Conservation (phyloP, 2,113 vertebrate genomes). For the Chionis minor region DNA sequence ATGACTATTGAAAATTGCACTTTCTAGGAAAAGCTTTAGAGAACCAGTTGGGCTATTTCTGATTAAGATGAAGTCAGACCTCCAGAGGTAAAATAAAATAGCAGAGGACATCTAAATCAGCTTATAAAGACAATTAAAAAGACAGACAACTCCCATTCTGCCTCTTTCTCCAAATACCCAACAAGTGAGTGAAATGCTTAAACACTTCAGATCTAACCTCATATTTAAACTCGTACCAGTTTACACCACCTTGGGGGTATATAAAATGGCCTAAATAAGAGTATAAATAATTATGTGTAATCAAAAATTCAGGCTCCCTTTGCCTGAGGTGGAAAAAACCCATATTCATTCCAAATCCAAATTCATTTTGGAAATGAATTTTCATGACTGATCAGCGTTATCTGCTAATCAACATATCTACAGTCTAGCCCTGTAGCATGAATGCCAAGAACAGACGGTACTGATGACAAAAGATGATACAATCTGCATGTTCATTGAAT, state of each 20-base stretch:
- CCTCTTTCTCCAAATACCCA: background rate
- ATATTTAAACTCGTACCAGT: conserved; percentile 7
- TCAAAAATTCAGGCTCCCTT: conserved; percentile 43
- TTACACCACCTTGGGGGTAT: conserved; percentile 20
- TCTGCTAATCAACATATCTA: conserved; percentile 49
- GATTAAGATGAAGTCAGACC: background rate
- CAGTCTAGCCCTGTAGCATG: background rate
- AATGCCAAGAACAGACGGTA: conserved; percentile 48
- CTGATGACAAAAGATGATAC: conserved; percentile 43
- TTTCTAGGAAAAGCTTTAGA: background rate
- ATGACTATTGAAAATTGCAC: background rate
- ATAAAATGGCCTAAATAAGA: conserved; percentile 35
- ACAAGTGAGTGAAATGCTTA: background rate
- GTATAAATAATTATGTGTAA: conserved; percentile 48
- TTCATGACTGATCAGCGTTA: conserved; percentile 58
- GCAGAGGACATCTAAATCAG: background rate
- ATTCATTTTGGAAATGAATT: conserved; percentile 62
- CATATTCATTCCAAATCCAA: conserved; percentile 38
- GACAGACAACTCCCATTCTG: background rate
- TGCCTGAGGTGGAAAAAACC: conserved; percentile 28
- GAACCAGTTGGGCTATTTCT: background rate
- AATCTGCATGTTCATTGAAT: conserved; percentile 29
- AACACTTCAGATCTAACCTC: conserved; percentile 31
- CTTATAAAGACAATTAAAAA: background rate
- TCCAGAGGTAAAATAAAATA: background rate